Conservation (phyloP, 2,797 vertebrate species). For the Odontamblyopus lacepedii region DNA sequence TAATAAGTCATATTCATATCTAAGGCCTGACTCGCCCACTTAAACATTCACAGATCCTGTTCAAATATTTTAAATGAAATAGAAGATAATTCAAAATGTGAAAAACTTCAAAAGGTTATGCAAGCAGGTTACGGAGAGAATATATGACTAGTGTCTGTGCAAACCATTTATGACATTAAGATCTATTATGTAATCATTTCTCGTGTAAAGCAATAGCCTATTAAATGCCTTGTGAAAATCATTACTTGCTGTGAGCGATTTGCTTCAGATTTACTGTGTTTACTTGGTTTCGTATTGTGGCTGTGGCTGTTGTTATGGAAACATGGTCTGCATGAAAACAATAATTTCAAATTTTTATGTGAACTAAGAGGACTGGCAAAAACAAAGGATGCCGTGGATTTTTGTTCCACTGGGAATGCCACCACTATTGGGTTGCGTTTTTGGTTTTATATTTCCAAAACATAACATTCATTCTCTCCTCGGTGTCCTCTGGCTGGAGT, state of each 20-base stretch:
- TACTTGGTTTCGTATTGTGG: conserved; percentile 3
- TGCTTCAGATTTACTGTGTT: neutral
- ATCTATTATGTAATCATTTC: neutral
- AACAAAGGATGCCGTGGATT: conserved; percentile 33
- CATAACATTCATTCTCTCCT: conserved; percentile 24
- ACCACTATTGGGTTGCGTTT: conserved; percentile 18
- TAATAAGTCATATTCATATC: neutral
- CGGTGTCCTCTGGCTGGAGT: conserved; percentile 48
- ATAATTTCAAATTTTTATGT: conserved; percentile 12
- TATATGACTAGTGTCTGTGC: neutral
- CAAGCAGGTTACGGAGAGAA: neutral
- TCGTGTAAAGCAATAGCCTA: neutral
- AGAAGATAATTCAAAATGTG: neutral
- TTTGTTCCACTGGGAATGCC: conserved; percentile 34
- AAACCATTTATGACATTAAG: neutral
- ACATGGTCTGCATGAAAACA: neutral
- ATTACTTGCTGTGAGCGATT: neutral
- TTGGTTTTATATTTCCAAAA: conserved; percentile 48
- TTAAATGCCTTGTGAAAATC: conserved; percentile 3
- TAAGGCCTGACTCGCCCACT: neutral
- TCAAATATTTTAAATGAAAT: neutral
- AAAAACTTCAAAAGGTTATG: neutral
- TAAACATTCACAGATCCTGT: neutral
- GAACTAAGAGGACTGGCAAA: conserved; percentile 28
- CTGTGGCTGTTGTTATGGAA: neutral